Conservation (phyloP, 2,113 vertebrate genomes). For the Tragulus kanchil region DNA sequence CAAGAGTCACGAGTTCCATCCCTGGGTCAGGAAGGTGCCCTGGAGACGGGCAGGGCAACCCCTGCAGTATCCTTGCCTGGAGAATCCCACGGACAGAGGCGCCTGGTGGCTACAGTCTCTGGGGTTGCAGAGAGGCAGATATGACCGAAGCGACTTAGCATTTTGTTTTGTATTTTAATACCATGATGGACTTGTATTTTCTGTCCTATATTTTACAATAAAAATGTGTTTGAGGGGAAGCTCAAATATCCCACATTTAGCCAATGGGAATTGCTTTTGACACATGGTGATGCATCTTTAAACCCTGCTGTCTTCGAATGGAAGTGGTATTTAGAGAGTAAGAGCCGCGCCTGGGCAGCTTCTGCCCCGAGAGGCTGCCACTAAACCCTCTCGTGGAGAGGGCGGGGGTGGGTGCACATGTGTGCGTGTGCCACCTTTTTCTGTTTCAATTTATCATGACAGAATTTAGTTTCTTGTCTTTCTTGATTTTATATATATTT, state of each 20-base stretch:
- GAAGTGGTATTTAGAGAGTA: not conserved
- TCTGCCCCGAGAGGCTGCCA: too few species aligned
- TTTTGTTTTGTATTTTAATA: not conserved
- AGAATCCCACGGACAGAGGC: not conserved
- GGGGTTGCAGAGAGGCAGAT: not conserved
- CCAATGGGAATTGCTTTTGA: too few species aligned
- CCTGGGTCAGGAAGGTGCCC: not conserved
- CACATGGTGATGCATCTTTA: fast-evolving
- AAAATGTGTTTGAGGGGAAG: not conserved
- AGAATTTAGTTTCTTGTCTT: not conserved
- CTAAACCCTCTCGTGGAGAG: not conserved
- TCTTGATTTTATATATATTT: not conserved
- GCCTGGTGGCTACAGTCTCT: not conserved
- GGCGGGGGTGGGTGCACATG: not conserved
- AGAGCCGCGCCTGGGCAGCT: too few species aligned
- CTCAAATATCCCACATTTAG: not conserved
- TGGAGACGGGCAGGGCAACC: not conserved
- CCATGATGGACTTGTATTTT: not conserved
- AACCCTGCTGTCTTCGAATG: not conserved
- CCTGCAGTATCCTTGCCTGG: not conserved
- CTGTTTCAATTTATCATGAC: not conserved
- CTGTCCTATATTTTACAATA: not conserved
- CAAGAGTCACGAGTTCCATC: not conserved
- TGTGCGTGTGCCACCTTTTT: not conserved
- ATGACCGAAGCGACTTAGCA: not conserved